Percentiles rank a stretch among this genome's conserved stretches.
These are phyloP conservation scores for Ophraella communa DNA, from an alignment of 2,888 invertebrate genomes.

Conservation along the genomic window DNA sequence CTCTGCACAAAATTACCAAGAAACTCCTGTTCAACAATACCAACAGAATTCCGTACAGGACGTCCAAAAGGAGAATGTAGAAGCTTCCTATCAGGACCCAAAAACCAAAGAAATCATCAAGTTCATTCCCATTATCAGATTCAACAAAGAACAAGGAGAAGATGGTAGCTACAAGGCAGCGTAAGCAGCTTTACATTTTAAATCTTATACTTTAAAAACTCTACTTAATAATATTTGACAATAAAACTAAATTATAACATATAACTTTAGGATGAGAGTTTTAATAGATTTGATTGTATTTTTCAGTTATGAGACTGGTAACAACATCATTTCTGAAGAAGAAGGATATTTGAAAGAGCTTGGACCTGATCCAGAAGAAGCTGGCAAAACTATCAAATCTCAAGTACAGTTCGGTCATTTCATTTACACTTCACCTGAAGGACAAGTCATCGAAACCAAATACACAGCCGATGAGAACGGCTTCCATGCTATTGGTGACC, in stretches of 20 bases:
- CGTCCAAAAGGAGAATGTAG: conserved; percentile 47
- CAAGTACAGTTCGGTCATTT: conserved; percentile 82
- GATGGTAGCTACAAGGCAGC: conserved; percentile 85
- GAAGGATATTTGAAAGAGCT: conserved; percentile 74
- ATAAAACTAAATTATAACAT: too few relatives aligned
- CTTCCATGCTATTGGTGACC: conserved; percentile 81
- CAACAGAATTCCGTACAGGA: conserved; percentile 47
- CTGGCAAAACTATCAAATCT: conserved; percentile 71
- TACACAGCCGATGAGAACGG: conserved; percentile 85
- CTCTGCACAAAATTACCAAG: conserved; percentile 30
- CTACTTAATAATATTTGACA: too few relatives aligned
- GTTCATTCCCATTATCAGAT: conserved; percentile 80
- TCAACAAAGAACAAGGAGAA: conserved; percentile 82
- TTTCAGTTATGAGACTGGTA: conserved; percentile 80
- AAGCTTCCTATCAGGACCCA: conserved; percentile 40
- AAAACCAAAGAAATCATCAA: conserved; percentile 67
- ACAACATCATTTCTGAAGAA: conserved; percentile 81
- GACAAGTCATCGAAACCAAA: conserved; percentile 75
- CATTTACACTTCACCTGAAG: conserved; percentile 80
- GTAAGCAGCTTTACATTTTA: conserved; percentile 61
- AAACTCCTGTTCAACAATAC: conserved; percentile 21
- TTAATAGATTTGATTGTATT: too few relatives aligned
- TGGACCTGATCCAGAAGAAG: conserved; percentile 57
- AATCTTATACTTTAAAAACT: neutral
- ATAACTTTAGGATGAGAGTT: too few relatives aligned